A percentile compares a stretch with the other conserved stretches of the same genome.
Evolutionary conservation across 2,113 vertebrate genomes (phyloP).

Genomic region (Hylia prasina): DNA sequence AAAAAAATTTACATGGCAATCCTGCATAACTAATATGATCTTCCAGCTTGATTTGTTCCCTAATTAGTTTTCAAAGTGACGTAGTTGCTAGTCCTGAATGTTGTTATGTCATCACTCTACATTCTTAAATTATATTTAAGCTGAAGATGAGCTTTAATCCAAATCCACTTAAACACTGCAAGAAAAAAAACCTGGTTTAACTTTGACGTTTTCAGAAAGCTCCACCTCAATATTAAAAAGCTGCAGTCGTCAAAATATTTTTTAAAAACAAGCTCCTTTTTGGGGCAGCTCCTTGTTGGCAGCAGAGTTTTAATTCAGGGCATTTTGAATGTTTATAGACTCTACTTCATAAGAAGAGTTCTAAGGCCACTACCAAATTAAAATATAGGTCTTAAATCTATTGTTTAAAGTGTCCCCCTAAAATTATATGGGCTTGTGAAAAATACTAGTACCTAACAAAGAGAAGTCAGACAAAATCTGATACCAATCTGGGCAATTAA

Average conservation of each 20-base stretch:
- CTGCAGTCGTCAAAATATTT: background rate
- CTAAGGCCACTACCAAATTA: background rate
- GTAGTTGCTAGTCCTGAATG: background rate
- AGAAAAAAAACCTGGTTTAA: background rate
- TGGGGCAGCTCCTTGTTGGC: background rate
- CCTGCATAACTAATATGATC: background rate
- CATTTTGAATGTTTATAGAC: background rate
- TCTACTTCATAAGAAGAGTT: background rate
- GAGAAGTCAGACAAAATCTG: background rate
- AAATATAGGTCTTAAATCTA: background rate
- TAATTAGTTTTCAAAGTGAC: slow-evolving; percentile 12
- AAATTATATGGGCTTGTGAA: background rate
- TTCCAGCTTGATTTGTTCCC: background rate
- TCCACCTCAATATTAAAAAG: background rate
- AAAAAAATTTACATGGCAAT: background rate
- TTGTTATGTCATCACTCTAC: background rate
- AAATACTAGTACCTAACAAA: background rate
- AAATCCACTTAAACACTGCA: background rate
- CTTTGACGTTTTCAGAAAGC: background rate
- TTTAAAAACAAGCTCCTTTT: background rate
- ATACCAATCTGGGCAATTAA: background rate
- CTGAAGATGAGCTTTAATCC: background rate
- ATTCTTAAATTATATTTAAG: background rate
- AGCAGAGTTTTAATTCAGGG: background rate
- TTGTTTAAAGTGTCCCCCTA: background rate